These are phyloP conservation scores for Salmo trutta DNA, from an alignment of 2,797 vertebrate genomes.

Conservation along the genomic window DNA sequence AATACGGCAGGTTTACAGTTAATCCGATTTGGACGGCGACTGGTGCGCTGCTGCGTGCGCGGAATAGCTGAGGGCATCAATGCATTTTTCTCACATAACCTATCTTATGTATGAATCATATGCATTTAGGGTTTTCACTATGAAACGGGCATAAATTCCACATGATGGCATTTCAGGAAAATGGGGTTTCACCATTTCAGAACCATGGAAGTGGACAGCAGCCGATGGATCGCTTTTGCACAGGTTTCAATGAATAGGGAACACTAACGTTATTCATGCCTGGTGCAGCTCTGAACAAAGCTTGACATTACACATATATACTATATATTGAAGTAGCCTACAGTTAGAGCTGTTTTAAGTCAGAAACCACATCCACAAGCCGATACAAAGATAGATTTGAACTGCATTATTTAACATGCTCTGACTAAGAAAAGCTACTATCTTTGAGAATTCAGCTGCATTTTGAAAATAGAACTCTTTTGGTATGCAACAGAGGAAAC, in stretches of 20 bases:
- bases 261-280: not conserved
- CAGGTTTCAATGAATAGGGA: not conserved
- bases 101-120: not conserved
- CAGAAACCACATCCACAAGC: not conserved
- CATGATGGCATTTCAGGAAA: slow-evolving; percentile 1
- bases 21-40: slow-evolving; percentile 36
- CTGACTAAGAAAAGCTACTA: not conserved
- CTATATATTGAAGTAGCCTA: not conserved
- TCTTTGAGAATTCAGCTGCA: slow-evolving; percentile 16
- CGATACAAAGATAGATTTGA: not conserved
- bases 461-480: slow-evolving; percentile 38
- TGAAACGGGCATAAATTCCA: not conserved
- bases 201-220: slow-evolving; percentile 83
- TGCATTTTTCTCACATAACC: slow-evolving; percentile 19
- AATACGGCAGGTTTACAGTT: slow-evolving; percentile 14
- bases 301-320: not conserved
- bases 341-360: not conserved
- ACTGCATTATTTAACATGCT: slow-evolving; percentile 3
- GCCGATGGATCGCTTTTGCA: slow-evolving; percentile 5
- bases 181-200: slow-evolving; percentile 73
- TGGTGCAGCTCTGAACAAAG: not conserved
- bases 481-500: slow-evolving; percentile 13
- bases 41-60: slow-evolving; percentile 44
- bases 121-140: not conserved
- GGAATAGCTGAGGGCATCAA: slow-evolving; percentile 44